phyloP scores from a whole-genome alignment of 2,888 invertebrate genomes.

The Agelastica alni region DNA sequence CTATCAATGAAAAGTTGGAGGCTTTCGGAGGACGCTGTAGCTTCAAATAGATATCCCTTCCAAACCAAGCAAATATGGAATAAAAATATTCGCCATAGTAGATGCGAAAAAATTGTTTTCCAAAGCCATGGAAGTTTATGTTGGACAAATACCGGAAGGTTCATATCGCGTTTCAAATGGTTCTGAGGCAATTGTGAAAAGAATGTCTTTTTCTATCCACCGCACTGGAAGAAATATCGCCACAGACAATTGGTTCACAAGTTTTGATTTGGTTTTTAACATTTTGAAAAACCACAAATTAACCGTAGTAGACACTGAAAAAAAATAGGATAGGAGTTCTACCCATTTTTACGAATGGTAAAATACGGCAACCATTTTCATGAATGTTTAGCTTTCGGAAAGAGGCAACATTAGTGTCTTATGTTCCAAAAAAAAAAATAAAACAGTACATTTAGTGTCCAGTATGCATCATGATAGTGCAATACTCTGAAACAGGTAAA shows the following conservation, averaged over 20 bases:
- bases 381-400: constrained; percentile 5
- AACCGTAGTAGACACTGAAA: background rate
- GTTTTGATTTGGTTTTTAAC: constrained; percentile 5
- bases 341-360: background rate
- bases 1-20: too few relatives aligned
- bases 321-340: background rate
- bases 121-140: background rate
- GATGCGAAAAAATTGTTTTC: background rate
- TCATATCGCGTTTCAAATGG: constrained; percentile 2
- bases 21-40: background rate
- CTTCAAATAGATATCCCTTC: background rate
- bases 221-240: background rate
- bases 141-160: constrained; percentile 6
- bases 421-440: constrained; percentile 11
- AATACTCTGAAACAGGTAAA: constrained; percentile 1
- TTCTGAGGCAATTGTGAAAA: constrained; percentile 6
- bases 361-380: constrained; percentile 2
- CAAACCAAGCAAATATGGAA: too few relatives aligned
- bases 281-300: constrained; percentile 1
- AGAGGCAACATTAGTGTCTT: constrained; percentile 5
- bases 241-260: background rate
- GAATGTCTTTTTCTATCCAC: constrained; percentile 1
- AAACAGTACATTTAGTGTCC: constrained; percentile 6
- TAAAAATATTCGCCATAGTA: background rate
- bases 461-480: constrained; percentile 1